Evolutionary conservation across 1,140 invertebrate genomes (phyloP), one percentile per base, ranked within the genome.

Genomic region (Drosophila miranda): DNA sequence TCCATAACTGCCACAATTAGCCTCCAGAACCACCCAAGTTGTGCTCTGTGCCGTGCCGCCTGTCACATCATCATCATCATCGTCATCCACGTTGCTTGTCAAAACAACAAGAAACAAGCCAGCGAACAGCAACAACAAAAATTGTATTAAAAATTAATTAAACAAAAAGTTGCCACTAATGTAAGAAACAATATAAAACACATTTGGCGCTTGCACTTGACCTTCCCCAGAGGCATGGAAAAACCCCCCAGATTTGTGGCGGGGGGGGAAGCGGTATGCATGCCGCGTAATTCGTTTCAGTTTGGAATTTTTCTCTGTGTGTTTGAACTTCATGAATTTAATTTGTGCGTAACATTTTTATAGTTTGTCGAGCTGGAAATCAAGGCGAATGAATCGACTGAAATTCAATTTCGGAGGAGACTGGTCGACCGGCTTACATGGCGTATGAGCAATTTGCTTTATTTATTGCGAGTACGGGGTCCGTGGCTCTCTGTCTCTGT

Each of bases 171-270:
- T 45, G 21, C 30, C 51, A 56, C 66, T 68, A 49, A 68, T 69
- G 66, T 69, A 19, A 56, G 56, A 69, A 68, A 69, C 63, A 69
- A 56, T 69, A 69, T 69, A 68, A 69, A 69, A 69, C 63, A 69
- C 66, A 69, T 68, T 69, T 69, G 66, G 66, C 66, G 66, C 66
- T 43, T 69, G 66, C 62, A 69, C 66, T 69, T 69, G 66, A 69
- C 66, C 66, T 68, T 69, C 62, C 62, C 41, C 61, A 46, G 43
- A 67, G 43, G 30, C 30, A 16, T 66, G 59, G 28, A 21, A 45
- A 42, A 51, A 42, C 30, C 13, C 11, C 2, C 8, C 43, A 46
- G 45, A 26, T 26, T 26, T 26, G 5, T 19, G 23, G 16, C 0
- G 0, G 23, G 23, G 23, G 23, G 49, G 9, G 19, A 19, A 19